phyloP scores from a whole-genome alignment of 2,797 vertebrate species.

The Pampus argenteus region DNA sequence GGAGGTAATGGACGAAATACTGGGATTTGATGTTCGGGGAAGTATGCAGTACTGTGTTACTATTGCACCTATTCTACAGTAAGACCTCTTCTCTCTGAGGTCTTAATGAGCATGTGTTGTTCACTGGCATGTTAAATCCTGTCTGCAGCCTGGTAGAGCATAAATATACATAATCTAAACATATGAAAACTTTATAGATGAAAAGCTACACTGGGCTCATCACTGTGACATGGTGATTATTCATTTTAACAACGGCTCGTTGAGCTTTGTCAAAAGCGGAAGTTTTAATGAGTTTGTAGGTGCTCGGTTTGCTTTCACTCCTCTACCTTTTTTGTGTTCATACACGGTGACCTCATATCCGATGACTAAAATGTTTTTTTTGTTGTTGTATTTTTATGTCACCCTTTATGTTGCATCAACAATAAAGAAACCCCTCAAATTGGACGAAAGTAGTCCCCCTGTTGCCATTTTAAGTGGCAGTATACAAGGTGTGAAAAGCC shows the following conservation, averaged over 20 bases:
- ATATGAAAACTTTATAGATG: constrained; percentile 9
- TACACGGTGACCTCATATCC: neutral
- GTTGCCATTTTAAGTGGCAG: neutral
- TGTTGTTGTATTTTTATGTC: neutral
- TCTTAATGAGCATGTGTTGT: neutral
- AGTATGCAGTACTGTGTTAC: neutral
- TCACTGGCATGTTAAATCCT: constrained; percentile 8
- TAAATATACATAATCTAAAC: too few relatives aligned
- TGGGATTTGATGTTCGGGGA: constrained; percentile 9
- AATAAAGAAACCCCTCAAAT: neutral
- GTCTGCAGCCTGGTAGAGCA: neutral
- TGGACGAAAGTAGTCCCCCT: neutral
- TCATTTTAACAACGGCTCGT: neutral
- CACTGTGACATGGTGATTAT: neutral
- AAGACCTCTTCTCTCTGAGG: neutral
- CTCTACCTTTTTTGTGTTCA: too few relatives aligned
- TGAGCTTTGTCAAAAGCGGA: neutral
- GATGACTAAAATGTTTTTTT: too few relatives aligned
- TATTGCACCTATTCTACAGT: neutral
- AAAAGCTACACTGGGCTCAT: neutral
- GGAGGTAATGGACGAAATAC: constrained; percentile 21
- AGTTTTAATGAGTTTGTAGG: constrained; percentile 51
- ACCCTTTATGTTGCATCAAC: neutral
- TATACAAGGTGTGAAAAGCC: neutral
- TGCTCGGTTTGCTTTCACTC: constrained; percentile 30